Evolutionary conservation across 2,113 vertebrate species (phyloP), one percentile per base, ranked within the genome.

Genomic region (Dolichallabes microphthalmus): DNA sequence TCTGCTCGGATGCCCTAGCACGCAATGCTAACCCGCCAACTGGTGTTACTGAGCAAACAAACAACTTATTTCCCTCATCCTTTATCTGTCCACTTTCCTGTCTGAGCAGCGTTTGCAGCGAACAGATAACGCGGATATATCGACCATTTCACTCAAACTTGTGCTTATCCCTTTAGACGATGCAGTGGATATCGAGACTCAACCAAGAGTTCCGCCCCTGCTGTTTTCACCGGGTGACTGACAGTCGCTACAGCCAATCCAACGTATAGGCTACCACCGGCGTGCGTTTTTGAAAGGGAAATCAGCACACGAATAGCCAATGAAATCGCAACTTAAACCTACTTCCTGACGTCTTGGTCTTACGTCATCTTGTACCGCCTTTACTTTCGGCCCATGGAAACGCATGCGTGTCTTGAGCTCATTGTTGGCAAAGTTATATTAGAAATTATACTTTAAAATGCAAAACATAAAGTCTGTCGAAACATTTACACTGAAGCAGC

Each of bases 201-300:
- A 86, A 81, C 66, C 45, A n/a, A 92, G 88, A 57, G 73, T 89
- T 92, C 94, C 94, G 92, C 93, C 94, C 92, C 90, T 86, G 92
- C 89, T 74, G 58, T 25, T 39, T 78, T 81, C 45, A 79, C 64
- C 15, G 4, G 8, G 0, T 91, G 82, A 92, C 53, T 30, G 88
- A 87, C 50, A 50, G 63, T 74, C 6, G 27, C 2, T 0, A 57
- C 3, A 86, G 63, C 94, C 94, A 95, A 94, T 91, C 76, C 89
- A 19, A 25, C 76, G 1, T 22, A 1, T 8, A 0, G 20, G 0
- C 82, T 4, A 61, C 11, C 15, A 55, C 89, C 88, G 82, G 89
- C 84, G 84, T 90, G 75, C 39, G 52, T 11, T 53, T 86, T 83
- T 86, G 64, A 84, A 82, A 27, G 15, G 50, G 14, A 83, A 53